Evolutionary conservation across 92 coral and sea anemone genomes (phyloP), one percentile per base, ranked within the genome.

Genomic region (Porites rus): DNA sequence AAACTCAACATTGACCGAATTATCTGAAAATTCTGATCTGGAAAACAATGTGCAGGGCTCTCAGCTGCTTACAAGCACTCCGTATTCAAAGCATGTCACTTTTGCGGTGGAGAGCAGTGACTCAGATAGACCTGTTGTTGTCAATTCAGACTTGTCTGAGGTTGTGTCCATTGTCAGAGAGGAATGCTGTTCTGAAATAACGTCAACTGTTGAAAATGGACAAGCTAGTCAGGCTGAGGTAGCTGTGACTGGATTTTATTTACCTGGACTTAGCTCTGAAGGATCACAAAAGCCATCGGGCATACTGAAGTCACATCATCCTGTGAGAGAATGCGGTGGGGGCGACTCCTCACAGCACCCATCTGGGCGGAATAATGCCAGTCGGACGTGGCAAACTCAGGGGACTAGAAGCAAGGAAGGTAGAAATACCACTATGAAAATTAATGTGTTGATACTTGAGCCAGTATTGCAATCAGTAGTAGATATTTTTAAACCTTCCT

Each of bases 21-120:
- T 14, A 56, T 92, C 98, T 66, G 95, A 93, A 38, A 56, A 75
- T 72, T 93, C 94, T 52, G 94, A 85, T 87, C 58, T 77, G 67
- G 98, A 90, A 21, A 90, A 68, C 58, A 92, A 81, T 67, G 20
- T 80, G 10, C 60, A 75, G 7, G 54, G 82, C 53, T 85, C 86
- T 6, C 50, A 80, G 59, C 88, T 84, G 4, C 65, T 88, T 21
- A 94, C 98, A 7, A 97, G 99, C 52, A 95, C 97, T 20, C 98
- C 98, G 2, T 89, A 78, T 75, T 91, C 91, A 52, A 82, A 78
- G 53, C 99, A 95, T 91, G 99, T 97, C 53, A 96, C 97, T 69
- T 97, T 97, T 91, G 94, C 94, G 50, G 70, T 84, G 3, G 94
- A 86, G 24, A 90, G 53, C 75, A 82, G 38, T 63, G 78, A 52